Base-by-base conservation (phyloP, 2,888 invertebrate species). In the Erannis defoliaria region DNA sequence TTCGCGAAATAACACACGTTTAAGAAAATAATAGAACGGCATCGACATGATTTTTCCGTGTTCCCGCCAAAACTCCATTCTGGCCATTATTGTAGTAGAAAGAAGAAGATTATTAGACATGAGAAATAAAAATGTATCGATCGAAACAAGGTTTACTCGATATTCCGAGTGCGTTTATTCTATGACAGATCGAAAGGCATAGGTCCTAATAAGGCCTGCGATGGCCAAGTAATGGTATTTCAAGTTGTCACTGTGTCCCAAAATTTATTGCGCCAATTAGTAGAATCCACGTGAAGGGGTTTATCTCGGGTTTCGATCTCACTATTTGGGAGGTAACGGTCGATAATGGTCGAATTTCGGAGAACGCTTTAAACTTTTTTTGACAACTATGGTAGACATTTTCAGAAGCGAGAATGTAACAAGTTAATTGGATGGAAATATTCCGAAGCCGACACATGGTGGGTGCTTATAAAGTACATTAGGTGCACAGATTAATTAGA, bases 201-300 rank as follows among this genome's bases (percentile, higher is more conserved):
- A 42, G 42, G 71, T 64, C 81, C 82, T 88, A 88, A 83, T 86
- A 87, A 85, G 84, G 81, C 74, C 77, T 70, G 70, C 71, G 80
- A 77, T 77, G 77, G 68, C 71, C 77, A 70, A 78, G 77, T 80
- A 81, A 81, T 78, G 75, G 81, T 80, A 84, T 82, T 78, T 76
- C 66, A 79, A 31, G 9, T 85, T 86, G 88, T 86, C 85, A 82
- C 82, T 78, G 80, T 81, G 80, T 82, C 75, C 78, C 75, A 82
- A 89, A 81, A 93, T 93, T 92, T 93, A 93, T 92, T 90, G 85
- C 88, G 79, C 90, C 91, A 93, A 93, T 93, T 93, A 93, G 93
- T 90, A 85, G 85, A 77, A 86, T 78, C 89, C 82, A 84, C 87
- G 82, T 85, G 89, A 86, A 89, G 77, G 88, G 80, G 86, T 81